Percentiles rank a stretch among this genome's conserved stretches.
These are phyloP conservation scores for Heliothis virescens DNA, from an alignment of 1,140 invertebrate genomes.

Conservation along the genomic window DNA sequence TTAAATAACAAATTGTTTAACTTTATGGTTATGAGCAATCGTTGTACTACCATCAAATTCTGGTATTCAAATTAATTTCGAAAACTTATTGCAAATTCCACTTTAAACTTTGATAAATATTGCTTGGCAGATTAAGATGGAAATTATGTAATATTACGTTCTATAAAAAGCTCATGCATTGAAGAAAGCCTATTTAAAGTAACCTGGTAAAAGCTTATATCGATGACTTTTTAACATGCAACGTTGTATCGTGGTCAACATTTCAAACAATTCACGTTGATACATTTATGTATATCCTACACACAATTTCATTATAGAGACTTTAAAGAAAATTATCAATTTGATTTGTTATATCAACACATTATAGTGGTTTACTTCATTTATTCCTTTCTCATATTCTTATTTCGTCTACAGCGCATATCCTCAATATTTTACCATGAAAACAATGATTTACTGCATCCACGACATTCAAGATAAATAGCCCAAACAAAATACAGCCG, in stretches of 20 bases:
- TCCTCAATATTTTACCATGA: not conserved
- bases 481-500: not conserved
- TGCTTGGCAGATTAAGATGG: not conserved
- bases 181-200: not conserved
- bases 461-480: not conserved
- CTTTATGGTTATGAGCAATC: slow-evolving; percentile 24
- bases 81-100: slow-evolving; percentile 26
- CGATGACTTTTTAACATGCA: slow-evolving; percentile 3
- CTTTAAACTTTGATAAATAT: slow-evolving; percentile 28
- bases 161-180: not conserved
- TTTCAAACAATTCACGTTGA: no score
- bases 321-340: no score
- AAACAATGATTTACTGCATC: not conserved
- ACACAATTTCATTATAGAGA: no score
- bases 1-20: slow-evolving; percentile 43
- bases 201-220: not conserved
- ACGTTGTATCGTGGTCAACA: not conserved
- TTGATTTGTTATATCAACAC: no score
- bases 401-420: not conserved
- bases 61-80: slow-evolving; percentile 30
- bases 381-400: no score
- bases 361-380: no score
- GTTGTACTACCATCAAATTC: slow-evolving; percentile 19
- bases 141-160: not conserved
- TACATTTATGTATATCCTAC: no score